Evolutionary conservation across 2,113 vertebrate genomes (phyloP).

Genomic region (Burhinus oedicnemus): DNA sequence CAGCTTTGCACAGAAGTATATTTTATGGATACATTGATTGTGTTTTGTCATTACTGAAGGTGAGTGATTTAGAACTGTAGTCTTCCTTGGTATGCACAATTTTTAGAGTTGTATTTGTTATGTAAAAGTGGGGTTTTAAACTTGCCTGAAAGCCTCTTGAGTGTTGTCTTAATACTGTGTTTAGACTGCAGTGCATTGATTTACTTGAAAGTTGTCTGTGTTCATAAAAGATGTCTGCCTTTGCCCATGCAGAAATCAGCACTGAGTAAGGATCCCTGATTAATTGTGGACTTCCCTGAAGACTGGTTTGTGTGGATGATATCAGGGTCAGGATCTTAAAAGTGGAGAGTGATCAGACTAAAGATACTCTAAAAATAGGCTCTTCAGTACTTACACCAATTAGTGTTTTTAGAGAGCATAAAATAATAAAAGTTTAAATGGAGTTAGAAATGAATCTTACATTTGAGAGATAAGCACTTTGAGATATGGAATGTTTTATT

Average conservation of each 20-base stretch:
- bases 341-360: background rate
- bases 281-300: background rate
- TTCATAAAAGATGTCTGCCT: background rate
- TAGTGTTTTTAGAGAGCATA: background rate
- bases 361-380: background rate
- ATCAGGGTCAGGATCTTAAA: background rate
- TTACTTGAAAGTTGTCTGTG: background rate
- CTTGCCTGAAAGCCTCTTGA: background rate
- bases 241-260: background rate
- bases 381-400: background rate
- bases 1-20: slow-evolving; percentile 91
- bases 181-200: background rate
- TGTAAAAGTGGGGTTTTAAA: background rate
- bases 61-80: slow-evolving; percentile 26
- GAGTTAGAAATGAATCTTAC: background rate
- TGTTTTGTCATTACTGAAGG: slow-evolving; percentile 90
- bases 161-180: background rate
- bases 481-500: background rate
- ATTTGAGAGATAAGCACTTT: background rate
- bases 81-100: background rate
- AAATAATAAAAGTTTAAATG: background rate
- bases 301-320: background rate
- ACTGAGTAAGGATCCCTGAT: background rate
- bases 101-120: background rate
- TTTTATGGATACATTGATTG: slow-evolving; percentile 98